Conservation (phyloP, 2,797 vertebrate species). For the Parauchenoglanis ngamensis region DNA sequence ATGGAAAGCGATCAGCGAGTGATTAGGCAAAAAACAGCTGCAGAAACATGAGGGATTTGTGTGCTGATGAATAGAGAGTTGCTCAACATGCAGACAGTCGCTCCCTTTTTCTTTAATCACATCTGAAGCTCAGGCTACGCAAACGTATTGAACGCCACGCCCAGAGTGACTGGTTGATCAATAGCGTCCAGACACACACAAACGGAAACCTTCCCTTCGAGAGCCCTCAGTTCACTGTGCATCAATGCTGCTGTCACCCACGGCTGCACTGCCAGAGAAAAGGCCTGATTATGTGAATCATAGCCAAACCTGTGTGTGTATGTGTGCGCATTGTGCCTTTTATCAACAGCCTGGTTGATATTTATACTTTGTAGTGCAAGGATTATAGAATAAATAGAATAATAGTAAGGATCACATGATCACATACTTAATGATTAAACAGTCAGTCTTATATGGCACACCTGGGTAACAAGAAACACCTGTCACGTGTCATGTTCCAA, state of each 20-base stretch:
- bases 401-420: neutral
- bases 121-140: constrained; percentile 47
- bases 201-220: constrained; percentile 40
- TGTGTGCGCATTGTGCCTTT: neutral
- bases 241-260: constrained; percentile 49
- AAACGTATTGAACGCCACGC: constrained; percentile 54
- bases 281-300: constrained; percentile 31
- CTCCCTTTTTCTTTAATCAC: constrained; percentile 60
- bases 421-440: no score
- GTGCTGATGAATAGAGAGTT: constrained; percentile 29
- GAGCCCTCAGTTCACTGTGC: constrained; percentile 41
- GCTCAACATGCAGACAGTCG: constrained; percentile 62
- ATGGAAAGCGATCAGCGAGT: constrained; percentile 15
- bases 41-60: constrained; percentile 3
- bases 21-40: constrained; percentile 34
- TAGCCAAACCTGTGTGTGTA: neutral
- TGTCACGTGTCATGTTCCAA: no score
- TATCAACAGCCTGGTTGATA: neutral
- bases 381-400: neutral
- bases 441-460: no score
- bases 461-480: no score
- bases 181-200: constrained; percentile 47
- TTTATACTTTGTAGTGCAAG: neutral
- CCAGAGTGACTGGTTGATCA: constrained; percentile 51
- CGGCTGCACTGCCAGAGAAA: constrained; percentile 13